Evolutionary conservation across 2,113 vertebrate genomes (phyloP), one percentile per base, ranked within the genome.

Genomic region (Chloropsis cyanopogon): DNA sequence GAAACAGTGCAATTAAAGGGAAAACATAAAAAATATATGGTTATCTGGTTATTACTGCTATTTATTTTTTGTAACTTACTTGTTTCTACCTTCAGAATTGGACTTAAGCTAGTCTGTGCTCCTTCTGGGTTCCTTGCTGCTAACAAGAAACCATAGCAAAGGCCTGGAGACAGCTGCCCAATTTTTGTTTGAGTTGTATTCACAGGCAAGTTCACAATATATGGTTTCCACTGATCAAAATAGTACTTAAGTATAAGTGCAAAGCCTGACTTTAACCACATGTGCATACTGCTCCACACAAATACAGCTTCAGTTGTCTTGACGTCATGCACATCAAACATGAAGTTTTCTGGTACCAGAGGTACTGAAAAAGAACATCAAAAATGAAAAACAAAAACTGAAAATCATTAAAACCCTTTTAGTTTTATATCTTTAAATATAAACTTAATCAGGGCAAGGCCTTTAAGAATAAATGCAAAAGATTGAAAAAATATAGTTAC

Each of bases 141-240:
- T 42, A 99, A 90, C 77, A 98, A 97, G 96, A 99, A 98, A 39
- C 90, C 97, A 61, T 99, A 99, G 41, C 56, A 28, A 68, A 97
- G 96, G 26, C 98, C 98, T 75, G 98, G 98, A 91, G 92, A 98
- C 76, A 99, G 94, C 13, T 96, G 96, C 21, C 82, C 63, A 89
- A 99, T 97, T 69, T 95, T 94, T 85, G 97, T 96, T 80, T 91
- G 75, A 49, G 96, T 97, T 69, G 75, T 54, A 92, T 97, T 97
- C 86, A 81, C 72, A 54, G 93, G 80, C 33, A 98, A 81, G 10
- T 59, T 97, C 89, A 97, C 93, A 89, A 97, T 96, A 69, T 81
- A 3, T 29, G 93, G 68, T 66, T 95, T 92, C 93, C 63, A 37
- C 52, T 60, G 61, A 93, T 97, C 92, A 92, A 96, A 96, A 93